A percentile compares a stretch with the other conserved stretches of the same genome.
Conservation (phyloP, 2,888 invertebrate genomes). For the Trichopria drosophilae region DNA sequence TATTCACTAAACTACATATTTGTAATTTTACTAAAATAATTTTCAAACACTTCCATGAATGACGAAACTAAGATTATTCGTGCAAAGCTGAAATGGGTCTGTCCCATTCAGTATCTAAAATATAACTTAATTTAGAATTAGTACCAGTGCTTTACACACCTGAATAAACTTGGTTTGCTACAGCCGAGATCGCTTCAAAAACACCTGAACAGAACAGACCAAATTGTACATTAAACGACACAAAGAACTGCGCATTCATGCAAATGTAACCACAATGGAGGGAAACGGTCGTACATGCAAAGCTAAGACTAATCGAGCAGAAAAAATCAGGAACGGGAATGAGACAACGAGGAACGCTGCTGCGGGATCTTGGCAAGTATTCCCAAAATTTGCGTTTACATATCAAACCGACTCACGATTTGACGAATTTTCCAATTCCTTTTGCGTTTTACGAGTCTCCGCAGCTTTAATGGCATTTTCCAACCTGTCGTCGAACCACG, state of each 20-base stretch:
- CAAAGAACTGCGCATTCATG: not conserved
- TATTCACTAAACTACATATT: too few species aligned
- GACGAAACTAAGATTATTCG: constrained; percentile 1
- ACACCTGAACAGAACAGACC: constrained; percentile 59
- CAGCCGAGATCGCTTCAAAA: constrained; percentile 54
- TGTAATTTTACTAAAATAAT: too few species aligned
- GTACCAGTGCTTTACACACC: constrained; percentile 52
- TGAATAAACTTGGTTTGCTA: constrained; percentile 56
- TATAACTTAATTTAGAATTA: constrained; percentile 7
- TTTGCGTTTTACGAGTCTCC: constrained; percentile 52
- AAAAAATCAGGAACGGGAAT: too few species aligned
- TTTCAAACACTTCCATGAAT: constrained; percentile 11
- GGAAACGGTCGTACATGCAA: too few species aligned
- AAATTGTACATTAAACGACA: constrained; percentile 42
- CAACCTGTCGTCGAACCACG: constrained; percentile 80
- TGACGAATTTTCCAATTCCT: constrained; percentile 36
- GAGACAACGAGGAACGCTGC: constrained; percentile 10
- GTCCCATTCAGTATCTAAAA: constrained; percentile 55
- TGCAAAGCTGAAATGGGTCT: constrained; percentile 42
- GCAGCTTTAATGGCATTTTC: constrained; percentile 86
- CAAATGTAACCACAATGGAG: constrained; percentile 9
- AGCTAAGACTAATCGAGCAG: too few species aligned
- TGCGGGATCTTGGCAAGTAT: not conserved
- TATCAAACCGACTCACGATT: constrained; percentile 45
- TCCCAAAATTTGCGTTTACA: constrained; percentile 2